Evolutionary conservation across 2,888 invertebrate genomes (phyloP).

Genomic region (Anodontia alba): DNA sequence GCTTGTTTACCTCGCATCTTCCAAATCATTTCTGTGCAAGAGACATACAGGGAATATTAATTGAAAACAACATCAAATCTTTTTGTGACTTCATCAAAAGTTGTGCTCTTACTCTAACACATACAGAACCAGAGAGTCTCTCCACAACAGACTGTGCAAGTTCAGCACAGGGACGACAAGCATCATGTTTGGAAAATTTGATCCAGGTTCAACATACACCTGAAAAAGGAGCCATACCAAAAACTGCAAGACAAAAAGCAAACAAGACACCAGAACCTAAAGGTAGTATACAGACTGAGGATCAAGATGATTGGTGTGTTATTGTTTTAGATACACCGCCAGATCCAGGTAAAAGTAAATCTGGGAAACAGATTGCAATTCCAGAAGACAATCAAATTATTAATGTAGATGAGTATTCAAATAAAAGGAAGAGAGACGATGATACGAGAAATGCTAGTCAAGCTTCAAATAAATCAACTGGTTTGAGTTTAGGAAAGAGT

Average conservation of each 20-base stretch:
- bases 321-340: background rate
- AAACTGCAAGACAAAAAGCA: background rate
- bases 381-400: background rate
- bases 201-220: background rate
- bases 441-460: too few species aligned
- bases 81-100: conserved; percentile 66
- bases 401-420: background rate
- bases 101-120: conserved; percentile 53
- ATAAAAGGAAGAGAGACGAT: background rate
- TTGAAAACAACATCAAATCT: conserved; percentile 55
- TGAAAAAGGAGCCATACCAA: background rate
- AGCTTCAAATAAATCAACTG: too few species aligned
- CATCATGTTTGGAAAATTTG: background rate
- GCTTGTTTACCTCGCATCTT: conserved; percentile 50
- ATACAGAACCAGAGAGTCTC: conserved; percentile 11
- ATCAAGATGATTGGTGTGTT: background rate
- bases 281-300: background rate
- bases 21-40: conserved; percentile 58
- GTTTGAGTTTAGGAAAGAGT: too few species aligned
- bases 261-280: too few species aligned
- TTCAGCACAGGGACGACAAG: background rate
- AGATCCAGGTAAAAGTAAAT: background rate
- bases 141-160: background rate
- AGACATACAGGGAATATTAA: conserved; percentile 50
- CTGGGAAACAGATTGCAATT: background rate